Evolutionary conservation across 2,113 vertebrate genomes (phyloP), one percentile per base, ranked within the genome.

Genomic region (Periophthalmus modestus): DNA sequence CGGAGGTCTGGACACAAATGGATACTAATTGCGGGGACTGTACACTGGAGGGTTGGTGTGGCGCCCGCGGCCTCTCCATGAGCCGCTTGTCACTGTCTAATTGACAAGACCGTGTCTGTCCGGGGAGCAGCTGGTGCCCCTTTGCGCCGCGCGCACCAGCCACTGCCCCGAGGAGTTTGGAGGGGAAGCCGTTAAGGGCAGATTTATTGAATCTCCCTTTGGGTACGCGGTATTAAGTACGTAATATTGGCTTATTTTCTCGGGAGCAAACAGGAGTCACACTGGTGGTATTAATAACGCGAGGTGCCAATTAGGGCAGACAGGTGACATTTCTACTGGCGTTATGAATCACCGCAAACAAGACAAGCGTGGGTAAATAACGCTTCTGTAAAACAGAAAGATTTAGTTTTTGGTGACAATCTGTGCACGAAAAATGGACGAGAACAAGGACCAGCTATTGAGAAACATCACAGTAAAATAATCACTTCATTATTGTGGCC

Each of bases 71-170:
- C 96, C 95, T 93, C 77, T 92, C 91, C 70, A 94, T 95, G 94
- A 95, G 95, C 95, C 95, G 97, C 95, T 98, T 95, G 95, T 97
- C 97, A 98, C 94, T 93, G 94, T 89, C 95, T 98, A 99, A 99
- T 99, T 99, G 98, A 98, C 97, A 98, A 98, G 96, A 95, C 94
- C 96, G 95, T 97, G 98, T 97, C 97, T 98, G 97, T 98, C 95
- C 95, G 95, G 95, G 96, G 94, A 97, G 96, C 98, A 99, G 98
- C 97, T 99, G 98, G 93, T 96, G 62, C 62, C 34, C 95, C 95
- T 92, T 94, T 95, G 93, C 95, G 80, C 94, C 96, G 96, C 34
- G 96, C 95, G 95, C 95, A 97, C 95, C 95, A 94, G 95, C 95
- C 95, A 94, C 93, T 91, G 95, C 95, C 93, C 90, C 89, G 87